These are phyloP conservation scores for Carettochelys insculpta DNA, from an alignment of 2,113 vertebrate genomes.

Conservation along the genomic window DNA sequence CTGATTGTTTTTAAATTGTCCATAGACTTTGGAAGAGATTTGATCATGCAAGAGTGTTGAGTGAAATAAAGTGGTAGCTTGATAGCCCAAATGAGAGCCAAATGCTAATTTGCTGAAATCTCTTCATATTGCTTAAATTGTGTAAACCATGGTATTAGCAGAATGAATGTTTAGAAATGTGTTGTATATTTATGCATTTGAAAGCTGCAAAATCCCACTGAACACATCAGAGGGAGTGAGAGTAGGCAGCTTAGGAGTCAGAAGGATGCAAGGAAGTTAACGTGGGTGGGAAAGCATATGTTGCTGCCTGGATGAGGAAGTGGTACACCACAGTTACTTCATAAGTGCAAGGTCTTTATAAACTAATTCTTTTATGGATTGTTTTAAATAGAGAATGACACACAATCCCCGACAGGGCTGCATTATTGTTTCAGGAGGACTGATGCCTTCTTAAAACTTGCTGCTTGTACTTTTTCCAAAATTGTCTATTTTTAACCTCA, in stretches of 20 bases:
- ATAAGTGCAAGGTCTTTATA: slow-evolving; percentile 83
- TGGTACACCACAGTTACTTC: slow-evolving; percentile 88
- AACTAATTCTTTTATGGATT: slow-evolving; percentile 75
- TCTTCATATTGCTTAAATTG: rapidly evolving
- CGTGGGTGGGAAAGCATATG: slow-evolving; percentile 88
- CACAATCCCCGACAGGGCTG: slow-evolving; percentile 61
- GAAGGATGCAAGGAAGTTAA: slow-evolving; percentile 59
- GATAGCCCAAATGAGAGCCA: not conserved
- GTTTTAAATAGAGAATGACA: slow-evolving; percentile 80
- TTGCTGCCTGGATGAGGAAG: slow-evolving; percentile 85
- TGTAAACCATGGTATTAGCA: not conserved
- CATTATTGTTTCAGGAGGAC: slow-evolving; percentile 60
- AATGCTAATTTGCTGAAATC: not conserved
- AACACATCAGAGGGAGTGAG: slow-evolving; percentile 37
- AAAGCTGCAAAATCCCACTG: slow-evolving; percentile 24
- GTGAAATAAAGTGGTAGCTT: not conserved
- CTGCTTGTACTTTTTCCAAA: slow-evolving; percentile 65
- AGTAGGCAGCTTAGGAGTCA: slow-evolving; percentile 36
- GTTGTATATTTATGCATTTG: not conserved
- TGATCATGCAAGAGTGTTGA: not conserved
- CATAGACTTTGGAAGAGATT: not conserved
- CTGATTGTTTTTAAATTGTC: not conserved
- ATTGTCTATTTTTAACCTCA: slow-evolving; percentile 64
- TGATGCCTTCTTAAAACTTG: slow-evolving; percentile 70
- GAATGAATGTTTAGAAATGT: not conserved